Evolutionary conservation across 2,797 vertebrate species (phyloP), one percentile per base, ranked within the genome.

Genomic region (Columba guinea): DNA sequence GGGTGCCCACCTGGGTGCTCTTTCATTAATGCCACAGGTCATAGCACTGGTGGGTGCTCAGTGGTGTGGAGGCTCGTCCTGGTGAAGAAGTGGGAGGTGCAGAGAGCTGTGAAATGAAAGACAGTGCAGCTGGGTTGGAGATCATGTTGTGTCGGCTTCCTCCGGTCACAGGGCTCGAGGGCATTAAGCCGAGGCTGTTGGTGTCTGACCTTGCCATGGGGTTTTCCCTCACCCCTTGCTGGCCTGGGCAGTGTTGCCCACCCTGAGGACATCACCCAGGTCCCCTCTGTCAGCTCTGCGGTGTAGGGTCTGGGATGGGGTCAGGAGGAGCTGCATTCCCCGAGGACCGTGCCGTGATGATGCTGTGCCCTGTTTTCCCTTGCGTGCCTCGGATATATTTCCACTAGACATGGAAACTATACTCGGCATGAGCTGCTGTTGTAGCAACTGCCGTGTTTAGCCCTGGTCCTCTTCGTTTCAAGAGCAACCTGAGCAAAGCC

Each of bases 371-470:
- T 76, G 48, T 67, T 93, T 73, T 70, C 68, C 82, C 55, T 67
- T 2, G 0, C 1, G 12, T 80, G 60, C 78, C 63, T 93, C 5
- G 4, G 75, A 77, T 87, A 35, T 18, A 0, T 89, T 95, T 94
- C 87, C 89, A 58, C 55, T 39, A 5, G 87, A 34, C 24, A 1
- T 86, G 94, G 93, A 94, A 96, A 92, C 93, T 96, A 78, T 89
- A 97, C 73, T 4, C 65, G 86, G 91, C 71, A 71, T 22, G 84
- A 93, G 89, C 87, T 89, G 92, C 79, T 96, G 92, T 95, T 96
- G 90, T 96, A 87, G 93, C 94, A 95, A 94, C 96, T 34, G 5
- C 60, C 11, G 49, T 87, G 93, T 96, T 96, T 95, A 60, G 71
- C 11, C 4, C 32, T 70, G 88, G 81, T 90, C 95, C 71, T 77